Evolutionary conservation across 2,113 vertebrate genomes (phyloP).

Genomic region (Circaetus cinerascens): DNA sequence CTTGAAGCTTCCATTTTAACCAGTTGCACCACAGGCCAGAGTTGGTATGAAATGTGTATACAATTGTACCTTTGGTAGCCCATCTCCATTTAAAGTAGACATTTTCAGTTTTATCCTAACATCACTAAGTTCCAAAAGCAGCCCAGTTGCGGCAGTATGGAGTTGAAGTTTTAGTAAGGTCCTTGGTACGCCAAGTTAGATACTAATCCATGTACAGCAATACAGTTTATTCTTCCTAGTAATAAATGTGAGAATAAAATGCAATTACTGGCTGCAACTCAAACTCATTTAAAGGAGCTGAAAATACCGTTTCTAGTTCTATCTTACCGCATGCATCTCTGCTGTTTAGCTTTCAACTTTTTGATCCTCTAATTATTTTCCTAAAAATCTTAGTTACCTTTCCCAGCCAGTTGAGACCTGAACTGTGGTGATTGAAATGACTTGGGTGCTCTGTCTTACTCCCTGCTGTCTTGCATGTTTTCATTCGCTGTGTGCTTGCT

Average conservation of each 20-base stretch:
- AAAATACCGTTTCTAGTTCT: neutral
- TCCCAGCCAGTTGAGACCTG: neutral
- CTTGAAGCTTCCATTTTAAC: neutral
- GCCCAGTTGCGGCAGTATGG: neutral
- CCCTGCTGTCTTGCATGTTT: accelerated
- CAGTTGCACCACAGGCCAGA: neutral
- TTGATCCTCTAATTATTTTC: neutral
- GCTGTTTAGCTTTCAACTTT: neutral
- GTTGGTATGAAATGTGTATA: neutral
- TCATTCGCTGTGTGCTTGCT: neutral
- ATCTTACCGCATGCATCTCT: accelerated
- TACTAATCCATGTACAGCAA: neutral
- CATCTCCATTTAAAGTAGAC: neutral
- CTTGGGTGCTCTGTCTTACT: neutral
- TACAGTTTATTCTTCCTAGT: neutral
- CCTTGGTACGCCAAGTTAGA: too few relatives aligned
- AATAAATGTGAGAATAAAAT: neutral
- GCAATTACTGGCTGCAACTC: neutral
- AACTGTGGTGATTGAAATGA: neutral
- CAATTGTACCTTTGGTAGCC: neutral
- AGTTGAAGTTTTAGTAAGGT: neutral
- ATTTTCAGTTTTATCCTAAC: neutral
- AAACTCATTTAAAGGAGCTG: neutral
- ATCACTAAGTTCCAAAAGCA: neutral
- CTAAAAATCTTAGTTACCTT: neutral